Evolutionary conservation across 2,888 invertebrate genomes (phyloP), one percentile per base, ranked within the genome.

Genomic region (Cerceris rybyensis): DNA sequence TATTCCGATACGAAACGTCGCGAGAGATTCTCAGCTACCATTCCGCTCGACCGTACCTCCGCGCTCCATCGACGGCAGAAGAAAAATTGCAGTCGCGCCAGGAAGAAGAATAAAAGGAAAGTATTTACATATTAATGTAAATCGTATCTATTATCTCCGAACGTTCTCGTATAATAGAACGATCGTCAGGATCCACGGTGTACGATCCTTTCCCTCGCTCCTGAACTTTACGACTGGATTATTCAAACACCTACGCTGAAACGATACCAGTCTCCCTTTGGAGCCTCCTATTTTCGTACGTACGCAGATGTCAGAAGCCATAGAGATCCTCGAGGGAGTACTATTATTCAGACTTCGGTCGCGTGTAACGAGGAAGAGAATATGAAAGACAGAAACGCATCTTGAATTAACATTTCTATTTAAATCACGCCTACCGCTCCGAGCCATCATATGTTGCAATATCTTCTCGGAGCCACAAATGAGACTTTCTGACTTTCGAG

Each of bases 151-250:
- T 65, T 41, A 60, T 75, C 67, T 63, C 57, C 43, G 41, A 43
- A 11, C 43, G 17, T 43, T 39, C 50, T 52, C 39, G 13, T 49
- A 54, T 68, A 70, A 73, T 70, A 73, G 81, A 68, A 81, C 59
- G 72, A 81, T 81, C 80, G 74, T 55, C 71, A 28, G 52, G 59
- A 57, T 63, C 68, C 43, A 54, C 41, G 49, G 28, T 55, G 69
- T 39, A 66, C 63, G 67, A 72, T 80, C 70, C 72, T 71, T 80
- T 72, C 68, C 73, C 60, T 70, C 66, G 69, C 72, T 57, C 80
- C 80, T 63, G 70, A 81, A 80, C 80, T 81, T 81, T 80, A 80
- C 70, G 72, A 70, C 65, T 69, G 70, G 80, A 81, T 81, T 81
- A 81, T 81, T 80, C 81, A 70, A 59, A 67, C 80, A 49, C 80